Base-by-base conservation (phyloP, 2,797 vertebrate genomes). In the Psittacula derbiana region DNA sequence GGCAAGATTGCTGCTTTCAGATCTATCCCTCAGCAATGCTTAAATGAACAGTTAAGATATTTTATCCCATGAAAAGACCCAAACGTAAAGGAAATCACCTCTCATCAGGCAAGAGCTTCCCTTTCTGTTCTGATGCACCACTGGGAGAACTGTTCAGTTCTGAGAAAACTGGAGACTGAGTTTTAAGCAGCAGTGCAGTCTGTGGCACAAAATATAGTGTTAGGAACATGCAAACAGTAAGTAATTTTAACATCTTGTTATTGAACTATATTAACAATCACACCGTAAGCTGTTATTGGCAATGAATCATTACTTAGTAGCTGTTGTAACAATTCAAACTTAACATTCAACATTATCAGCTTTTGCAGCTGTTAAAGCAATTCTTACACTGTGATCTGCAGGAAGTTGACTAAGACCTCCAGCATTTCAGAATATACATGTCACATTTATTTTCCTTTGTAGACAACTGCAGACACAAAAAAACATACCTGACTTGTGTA, bases 131-230 rank as follows among this genome's bases (percentile, higher is more conserved):
- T 19, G 98, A 73, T 47, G 98, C 92, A 36, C 98, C 97, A 86
- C 98, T 96, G 12, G 97, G 96, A 64, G 98, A 97, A 72, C 95
- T 97, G 95, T 97, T 96, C 73, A 98, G 96, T 10, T 99, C 99
- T 24, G 98, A 98, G 97, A 99, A 99, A 92, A 99, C 97, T 0
- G 99, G 98, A 95, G 98, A 99, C 97, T 99, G 99, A 79, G 99
- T 99, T 98, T 99, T 99, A 71, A 99, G 98, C 94, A 99, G 97
- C 94, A 99, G 97, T 53, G 99, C 99, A 86, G 99, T 99, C 99
- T 99, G 97, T 64, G 97, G 96, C 86, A 97, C 90, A 97, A 96
- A 94, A 97, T 6, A 94, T 10, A 33, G 33, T 7, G 31, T 82
- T 21, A 85, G 67, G 58, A 78, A 80, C 6, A 50, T 11, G 36